phyloP scores from a whole-genome alignment of 2,113 vertebrate species.

The Odocoileus hemionus region DNA sequence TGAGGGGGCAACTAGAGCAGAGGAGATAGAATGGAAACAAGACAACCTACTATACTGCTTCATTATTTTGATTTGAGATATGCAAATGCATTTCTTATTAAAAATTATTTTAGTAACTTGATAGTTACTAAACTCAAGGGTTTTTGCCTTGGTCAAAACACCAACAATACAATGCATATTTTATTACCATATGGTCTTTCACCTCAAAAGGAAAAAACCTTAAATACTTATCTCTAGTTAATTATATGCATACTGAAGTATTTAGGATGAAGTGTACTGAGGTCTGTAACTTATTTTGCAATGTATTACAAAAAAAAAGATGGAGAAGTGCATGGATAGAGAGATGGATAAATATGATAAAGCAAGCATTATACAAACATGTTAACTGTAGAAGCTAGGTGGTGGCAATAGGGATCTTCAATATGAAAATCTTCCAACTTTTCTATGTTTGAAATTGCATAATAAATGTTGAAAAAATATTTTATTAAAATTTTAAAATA shows the following conservation, averaged over 20 bases:
- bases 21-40: neutral
- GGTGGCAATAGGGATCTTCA: neutral
- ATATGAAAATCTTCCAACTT: neutral
- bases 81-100: neutral
- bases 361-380: neutral
- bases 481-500: neutral
- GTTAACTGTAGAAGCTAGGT: neutral
- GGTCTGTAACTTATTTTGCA: neutral
- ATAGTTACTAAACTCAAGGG: neutral
- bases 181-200: neutral
- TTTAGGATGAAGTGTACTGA: neutral
- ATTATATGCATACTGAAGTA: neutral
- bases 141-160: neutral
- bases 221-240: neutral
- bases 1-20: neutral
- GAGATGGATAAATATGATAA: neutral
- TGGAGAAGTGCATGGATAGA: neutral
- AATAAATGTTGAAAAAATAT: neutral
- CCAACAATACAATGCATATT: neutral
- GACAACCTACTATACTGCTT: neutral
- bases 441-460: neutral
- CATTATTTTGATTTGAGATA: neutral
- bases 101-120: neutral
- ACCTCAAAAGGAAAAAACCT: neutral
- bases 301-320: neutral